These are phyloP conservation scores for Orientallactaga sibirica DNA, from an alignment of 2,797 vertebrate genomes.

Conservation along the genomic window DNA sequence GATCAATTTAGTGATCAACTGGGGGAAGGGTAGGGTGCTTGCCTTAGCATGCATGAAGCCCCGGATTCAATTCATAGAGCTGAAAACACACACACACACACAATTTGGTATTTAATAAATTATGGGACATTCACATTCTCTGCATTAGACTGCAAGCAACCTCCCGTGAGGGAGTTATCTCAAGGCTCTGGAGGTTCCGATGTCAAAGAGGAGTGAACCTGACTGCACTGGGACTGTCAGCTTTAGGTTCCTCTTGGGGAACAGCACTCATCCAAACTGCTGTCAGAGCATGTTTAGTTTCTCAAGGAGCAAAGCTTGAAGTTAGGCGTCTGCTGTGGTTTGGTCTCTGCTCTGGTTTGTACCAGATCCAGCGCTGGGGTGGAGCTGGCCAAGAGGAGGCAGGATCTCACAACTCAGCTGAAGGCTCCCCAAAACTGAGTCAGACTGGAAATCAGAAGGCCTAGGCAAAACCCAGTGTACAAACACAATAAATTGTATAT, in stretches of 20 bases:
- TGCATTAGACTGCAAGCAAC: not conserved
- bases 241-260: not conserved
- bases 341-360: not conserved
- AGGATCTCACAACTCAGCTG: not conserved
- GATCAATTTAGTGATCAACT: too few relatives aligned
- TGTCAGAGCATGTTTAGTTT: not conserved
- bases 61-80: not conserved
- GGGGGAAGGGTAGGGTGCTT: not conserved
- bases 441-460: not conserved
- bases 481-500: conserved; percentile 21
- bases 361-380: not conserved
- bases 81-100: not conserved
- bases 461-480: not conserved
- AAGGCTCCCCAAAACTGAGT: conserved; percentile 4
- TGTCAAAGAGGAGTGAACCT: not conserved
- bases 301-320: not conserved
- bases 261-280: not conserved
- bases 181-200: not conserved
- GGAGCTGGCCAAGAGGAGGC: not conserved
- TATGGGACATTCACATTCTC: not conserved
- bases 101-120: not conserved
- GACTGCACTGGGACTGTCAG: not conserved
- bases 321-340: not conserved
- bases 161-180: fast-evolving
- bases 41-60: too few relatives aligned